These are phyloP conservation scores for Leptopilina syphax DNA, from an alignment of 2,888 invertebrate genomes.

Conservation along the genomic window DNA sequence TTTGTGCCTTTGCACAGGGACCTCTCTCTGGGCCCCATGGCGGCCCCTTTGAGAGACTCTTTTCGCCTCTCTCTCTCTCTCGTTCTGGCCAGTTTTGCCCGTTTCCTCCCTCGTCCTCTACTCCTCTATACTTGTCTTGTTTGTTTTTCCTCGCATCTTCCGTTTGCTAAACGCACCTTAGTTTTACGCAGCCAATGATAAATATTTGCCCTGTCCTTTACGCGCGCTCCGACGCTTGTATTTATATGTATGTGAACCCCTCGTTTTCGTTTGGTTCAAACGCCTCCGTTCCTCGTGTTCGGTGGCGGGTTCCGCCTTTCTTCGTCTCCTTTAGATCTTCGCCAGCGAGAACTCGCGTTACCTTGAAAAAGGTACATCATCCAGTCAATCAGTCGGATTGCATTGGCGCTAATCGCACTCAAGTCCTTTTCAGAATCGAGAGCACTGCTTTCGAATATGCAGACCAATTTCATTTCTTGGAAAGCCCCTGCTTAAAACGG, in stretches of 20 bases:
- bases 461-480: too few relatives aligned
- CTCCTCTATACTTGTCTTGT: conserved; percentile 65
- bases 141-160: conserved; percentile 74
- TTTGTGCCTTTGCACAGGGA: conserved; percentile 72
- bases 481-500: too few relatives aligned
- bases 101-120: conserved; percentile 53
- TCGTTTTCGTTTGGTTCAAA: conserved; percentile 16
- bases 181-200: conserved; percentile 75
- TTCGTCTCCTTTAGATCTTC: conserved; percentile 54
- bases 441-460: too few relatives aligned
- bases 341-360: conserved; percentile 48
- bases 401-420: too few relatives aligned
- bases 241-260: background rate
- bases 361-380: conserved; percentile 51
- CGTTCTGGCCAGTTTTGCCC: conserved; percentile 59
- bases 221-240: conserved; percentile 56
- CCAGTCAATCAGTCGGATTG: background rate
- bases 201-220: conserved; percentile 74
- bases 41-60: conserved; percentile 58
- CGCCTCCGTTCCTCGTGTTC: conserved; percentile 22
- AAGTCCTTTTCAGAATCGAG: too few relatives aligned
- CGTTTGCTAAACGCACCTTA: conserved; percentile 75
- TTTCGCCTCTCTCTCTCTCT: conserved; percentile 61
- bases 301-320: conserved; percentile 52
- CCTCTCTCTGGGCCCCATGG: conserved; percentile 61